Evolutionary conservation across 2,113 vertebrate genomes (phyloP).

Genomic region (Calyptomena viridis): DNA sequence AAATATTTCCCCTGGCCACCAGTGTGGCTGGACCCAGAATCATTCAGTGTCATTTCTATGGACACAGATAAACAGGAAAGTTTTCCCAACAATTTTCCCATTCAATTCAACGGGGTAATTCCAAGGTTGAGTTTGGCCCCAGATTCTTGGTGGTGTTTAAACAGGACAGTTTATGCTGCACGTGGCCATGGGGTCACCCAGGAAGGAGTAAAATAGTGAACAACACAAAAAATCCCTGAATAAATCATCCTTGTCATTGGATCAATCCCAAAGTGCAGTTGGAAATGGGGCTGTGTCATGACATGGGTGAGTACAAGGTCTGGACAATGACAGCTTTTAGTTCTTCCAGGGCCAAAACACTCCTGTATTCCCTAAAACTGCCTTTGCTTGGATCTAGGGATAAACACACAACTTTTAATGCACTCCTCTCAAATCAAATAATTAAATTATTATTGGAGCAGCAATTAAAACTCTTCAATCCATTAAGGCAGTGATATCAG

Average conservation of each 20-base stretch:
- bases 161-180: background rate
- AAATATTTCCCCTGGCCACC: background rate
- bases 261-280: background rate
- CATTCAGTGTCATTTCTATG: accelerated
- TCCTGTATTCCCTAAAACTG: background rate
- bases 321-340: background rate
- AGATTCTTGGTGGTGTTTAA: background rate
- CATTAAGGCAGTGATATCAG: background rate
- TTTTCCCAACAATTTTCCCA: background rate
- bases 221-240: background rate
- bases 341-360: background rate
- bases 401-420: background rate
- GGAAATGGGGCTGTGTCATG: background rate
- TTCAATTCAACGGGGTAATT: background rate
- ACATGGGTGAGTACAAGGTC: background rate
- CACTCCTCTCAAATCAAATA: background rate
- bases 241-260: background rate
- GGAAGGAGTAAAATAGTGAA: background rate
- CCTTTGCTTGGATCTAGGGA: background rate
- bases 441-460: too few species aligned
- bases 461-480: background rate
- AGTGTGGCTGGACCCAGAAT: background rate
- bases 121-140: background rate
- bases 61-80: background rate
- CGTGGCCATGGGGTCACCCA: background rate